Evolutionary conservation across 2,113 vertebrate genomes (phyloP), one percentile per base, ranked within the genome.

Genomic region (Lophura nycthemera): DNA sequence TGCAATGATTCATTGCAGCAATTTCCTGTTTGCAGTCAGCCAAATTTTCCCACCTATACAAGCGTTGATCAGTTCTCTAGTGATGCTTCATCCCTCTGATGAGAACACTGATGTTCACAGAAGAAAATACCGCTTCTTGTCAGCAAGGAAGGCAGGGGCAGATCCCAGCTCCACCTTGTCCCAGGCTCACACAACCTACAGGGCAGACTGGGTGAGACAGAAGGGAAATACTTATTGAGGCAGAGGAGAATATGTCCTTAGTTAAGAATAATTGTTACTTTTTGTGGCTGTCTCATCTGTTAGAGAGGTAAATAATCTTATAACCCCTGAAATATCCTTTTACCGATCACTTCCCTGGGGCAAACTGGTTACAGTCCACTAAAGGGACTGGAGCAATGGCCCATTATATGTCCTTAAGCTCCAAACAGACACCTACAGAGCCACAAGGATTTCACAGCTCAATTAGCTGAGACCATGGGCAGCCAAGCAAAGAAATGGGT

Each of bases 11-110:
- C 93, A 93, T 50, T 19, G 30, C 59, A 70, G 43, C 3, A 4
- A 87, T 76, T 89, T 93, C 95, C 93, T 89, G 74, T 29, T 22
- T 42, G 71, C 71, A 87, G 38, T 7, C 38, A 59, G 85, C 92
- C 89, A 91, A 42, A 34, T 34, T 92, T 72, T 95, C 92, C 86
- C 92, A 71, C 72, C 70, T 86, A 6, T 50, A 22, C 2, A 3
- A 63, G 52, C 0, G 3, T 11, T 36, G 52, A 75, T 47, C 21
- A 72, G 82, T 5, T 94, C 72, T 71, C 45, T 50, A 50, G 10
- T 2, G 48, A 5, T n/a, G 54, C 47, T 47, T 89, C 45, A 21
- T 15, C 27, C 75, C 6, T 0, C 56, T 20, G 56, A 32, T 27
- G 4, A 27, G 65, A 91, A 19, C 22, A 3, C 56, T 4, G 2